phyloP scores from a whole-genome alignment of 2,888 invertebrate genomes.

The Ischnura elegans region DNA sequence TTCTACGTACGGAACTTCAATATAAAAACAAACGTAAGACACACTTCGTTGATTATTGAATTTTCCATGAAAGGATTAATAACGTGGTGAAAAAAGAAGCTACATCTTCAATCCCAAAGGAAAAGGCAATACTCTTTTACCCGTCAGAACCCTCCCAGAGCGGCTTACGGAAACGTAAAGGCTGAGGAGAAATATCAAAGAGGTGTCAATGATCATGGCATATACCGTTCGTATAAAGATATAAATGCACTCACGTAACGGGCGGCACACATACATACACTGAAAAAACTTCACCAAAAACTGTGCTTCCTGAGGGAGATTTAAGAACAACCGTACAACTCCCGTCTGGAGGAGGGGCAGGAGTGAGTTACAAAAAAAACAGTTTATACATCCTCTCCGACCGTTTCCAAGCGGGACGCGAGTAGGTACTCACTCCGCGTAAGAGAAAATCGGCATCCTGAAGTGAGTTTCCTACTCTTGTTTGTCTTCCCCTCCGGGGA shows the following conservation, averaged over 20 bases:
- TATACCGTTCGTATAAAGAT: neutral
- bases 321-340: neutral
- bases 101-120: no score
- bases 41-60: no score
- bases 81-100: no score
- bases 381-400: no score
- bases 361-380: neutral
- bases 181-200: neutral
- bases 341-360: neutral
- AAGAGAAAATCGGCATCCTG: conserved; percentile 9
- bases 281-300: no score
- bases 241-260: neutral
- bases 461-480: conserved; percentile 18
- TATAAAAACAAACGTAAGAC: no score
- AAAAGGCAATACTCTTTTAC: no score
- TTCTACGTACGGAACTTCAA: no score
- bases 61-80: no score
- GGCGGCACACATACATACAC: neutral
- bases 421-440: neutral
- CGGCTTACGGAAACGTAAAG: no score
- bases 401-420: neutral
- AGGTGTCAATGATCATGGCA: neutral
- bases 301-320: neutral
- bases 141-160: no score
- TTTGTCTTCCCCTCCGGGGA: conserved; percentile 22